Evolutionary conservation across 2,113 vertebrate species (phyloP).

Genomic region (Myiozetetes cayanensis): DNA sequence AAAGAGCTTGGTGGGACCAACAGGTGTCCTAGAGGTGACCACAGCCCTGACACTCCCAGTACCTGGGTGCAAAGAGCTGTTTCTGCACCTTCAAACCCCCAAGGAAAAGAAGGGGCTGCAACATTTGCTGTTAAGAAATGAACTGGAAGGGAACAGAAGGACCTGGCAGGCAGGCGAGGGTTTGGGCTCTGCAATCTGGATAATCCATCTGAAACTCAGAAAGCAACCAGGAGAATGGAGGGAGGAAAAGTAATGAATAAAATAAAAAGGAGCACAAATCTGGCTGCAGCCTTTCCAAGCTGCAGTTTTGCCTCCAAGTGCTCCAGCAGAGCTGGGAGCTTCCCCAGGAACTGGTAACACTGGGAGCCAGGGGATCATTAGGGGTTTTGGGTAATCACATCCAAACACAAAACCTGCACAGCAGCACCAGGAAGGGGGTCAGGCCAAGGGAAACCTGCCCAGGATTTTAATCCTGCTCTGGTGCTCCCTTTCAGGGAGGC

Average conservation of each 20-base stretch:
- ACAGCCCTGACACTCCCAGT: fast-evolving
- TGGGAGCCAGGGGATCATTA: background rate
- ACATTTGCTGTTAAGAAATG: background rate
- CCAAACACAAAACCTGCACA: background rate
- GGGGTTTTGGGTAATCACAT: background rate
- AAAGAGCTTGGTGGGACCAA: background rate
- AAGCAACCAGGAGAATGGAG: background rate
- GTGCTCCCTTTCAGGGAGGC: background rate
- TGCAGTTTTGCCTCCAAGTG: background rate
- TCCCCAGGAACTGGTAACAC: background rate
- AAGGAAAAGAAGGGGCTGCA: fast-evolving
- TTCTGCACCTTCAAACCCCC: background rate
- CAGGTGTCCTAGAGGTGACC: background rate
- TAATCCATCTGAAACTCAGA: constrained; percentile 58
- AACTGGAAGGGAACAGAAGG: constrained; percentile 20
- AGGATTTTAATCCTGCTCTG: background rate
- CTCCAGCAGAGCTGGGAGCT: background rate
- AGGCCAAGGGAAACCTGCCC: background rate
- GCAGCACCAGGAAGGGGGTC: background rate
- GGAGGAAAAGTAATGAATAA: constrained; percentile 23
- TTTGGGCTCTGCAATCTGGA: constrained; percentile 41
- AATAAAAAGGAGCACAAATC: constrained; percentile 33
- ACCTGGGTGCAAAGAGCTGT: background rate
- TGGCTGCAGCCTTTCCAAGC: background rate
- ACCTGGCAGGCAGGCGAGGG: background rate